Percentiles rank a stretch among this genome's conserved stretches.
Evolutionary conservation across 2,797 vertebrate species (phyloP).

Genomic region (Thunnus albacares): DNA sequence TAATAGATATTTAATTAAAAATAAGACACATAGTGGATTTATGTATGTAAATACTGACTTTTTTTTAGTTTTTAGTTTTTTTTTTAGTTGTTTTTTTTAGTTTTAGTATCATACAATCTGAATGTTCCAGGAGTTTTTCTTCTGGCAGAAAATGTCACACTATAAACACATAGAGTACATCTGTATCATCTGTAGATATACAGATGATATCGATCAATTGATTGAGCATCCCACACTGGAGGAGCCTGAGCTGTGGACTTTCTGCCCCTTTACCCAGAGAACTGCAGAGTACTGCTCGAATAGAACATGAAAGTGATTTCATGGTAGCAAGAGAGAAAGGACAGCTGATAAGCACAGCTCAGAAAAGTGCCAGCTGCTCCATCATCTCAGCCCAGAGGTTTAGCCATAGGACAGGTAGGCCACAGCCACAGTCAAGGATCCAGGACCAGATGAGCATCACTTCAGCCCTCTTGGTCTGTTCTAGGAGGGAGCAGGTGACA

Average conservation of each 20-base stretch:
- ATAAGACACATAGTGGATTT: no score
- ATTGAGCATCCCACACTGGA: background rate
- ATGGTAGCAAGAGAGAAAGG: background rate
- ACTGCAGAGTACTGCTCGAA: background rate
- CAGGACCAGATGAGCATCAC: background rate
- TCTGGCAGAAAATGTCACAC: no score
- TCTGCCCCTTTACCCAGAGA: background rate
- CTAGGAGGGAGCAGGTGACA: background rate
- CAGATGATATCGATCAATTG: background rate
- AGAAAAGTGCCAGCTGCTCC: slow-evolving; percentile 7
- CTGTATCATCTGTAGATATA: no score
- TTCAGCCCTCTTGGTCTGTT: background rate
- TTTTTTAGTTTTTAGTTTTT: no score
- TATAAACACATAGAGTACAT: no score
- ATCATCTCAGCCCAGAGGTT: slow-evolving; percentile 5
- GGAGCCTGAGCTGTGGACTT: background rate
- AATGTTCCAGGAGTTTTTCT: no score
- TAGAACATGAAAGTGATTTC: slow-evolving; percentile 1
- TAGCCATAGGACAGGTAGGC: background rate
- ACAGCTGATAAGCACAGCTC: background rate
- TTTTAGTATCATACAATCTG: no score
- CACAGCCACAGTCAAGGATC: background rate
- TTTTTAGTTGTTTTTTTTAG: no score
- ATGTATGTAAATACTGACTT: no score
- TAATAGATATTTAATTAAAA: no score